Conservation (phyloP, 2,888 invertebrate genomes). For the Agrochola lota region DNA sequence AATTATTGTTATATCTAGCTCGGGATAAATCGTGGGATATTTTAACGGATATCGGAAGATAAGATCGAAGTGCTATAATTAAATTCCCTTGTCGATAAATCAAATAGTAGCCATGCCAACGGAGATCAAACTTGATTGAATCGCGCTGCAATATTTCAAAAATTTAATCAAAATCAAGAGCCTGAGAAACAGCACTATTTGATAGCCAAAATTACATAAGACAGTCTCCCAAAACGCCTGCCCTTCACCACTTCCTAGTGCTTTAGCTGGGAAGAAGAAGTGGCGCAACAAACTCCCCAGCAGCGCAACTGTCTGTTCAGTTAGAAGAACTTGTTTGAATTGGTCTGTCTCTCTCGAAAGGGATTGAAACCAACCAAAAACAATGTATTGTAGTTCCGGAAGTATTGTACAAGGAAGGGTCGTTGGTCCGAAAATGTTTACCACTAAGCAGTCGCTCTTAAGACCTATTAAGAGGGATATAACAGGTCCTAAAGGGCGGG, state of each 20-base stretch:
- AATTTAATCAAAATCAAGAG: background rate
- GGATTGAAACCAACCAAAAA: background rate
- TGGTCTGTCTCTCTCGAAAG: background rate
- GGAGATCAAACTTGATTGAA: conserved; percentile 5
- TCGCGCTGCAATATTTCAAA: background rate
- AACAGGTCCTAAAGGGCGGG: background rate
- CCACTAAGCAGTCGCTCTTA: background rate
- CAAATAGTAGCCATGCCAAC: background rate
- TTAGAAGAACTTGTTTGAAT: background rate
- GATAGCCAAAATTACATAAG: background rate
- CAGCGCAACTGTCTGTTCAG: too few relatives aligned
- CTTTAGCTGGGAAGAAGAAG: background rate
- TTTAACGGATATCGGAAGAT: conserved; percentile 40
- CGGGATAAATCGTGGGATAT: conserved; percentile 43
- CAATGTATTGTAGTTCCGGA: background rate
- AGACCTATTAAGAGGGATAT: background rate
- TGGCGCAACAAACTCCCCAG: background rate
- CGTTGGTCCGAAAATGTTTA: background rate
- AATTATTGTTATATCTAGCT: conserved; percentile 53
- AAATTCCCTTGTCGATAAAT: conserved; percentile 17
- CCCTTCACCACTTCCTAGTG: background rate
- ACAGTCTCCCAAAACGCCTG: too few relatives aligned
- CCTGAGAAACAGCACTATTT: background rate
- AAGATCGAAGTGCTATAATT: conserved; percentile 45
- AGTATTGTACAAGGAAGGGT: background rate